Base-by-base conservation (phyloP, 2,888 invertebrate species). In the Diploptera punctata region DNA sequence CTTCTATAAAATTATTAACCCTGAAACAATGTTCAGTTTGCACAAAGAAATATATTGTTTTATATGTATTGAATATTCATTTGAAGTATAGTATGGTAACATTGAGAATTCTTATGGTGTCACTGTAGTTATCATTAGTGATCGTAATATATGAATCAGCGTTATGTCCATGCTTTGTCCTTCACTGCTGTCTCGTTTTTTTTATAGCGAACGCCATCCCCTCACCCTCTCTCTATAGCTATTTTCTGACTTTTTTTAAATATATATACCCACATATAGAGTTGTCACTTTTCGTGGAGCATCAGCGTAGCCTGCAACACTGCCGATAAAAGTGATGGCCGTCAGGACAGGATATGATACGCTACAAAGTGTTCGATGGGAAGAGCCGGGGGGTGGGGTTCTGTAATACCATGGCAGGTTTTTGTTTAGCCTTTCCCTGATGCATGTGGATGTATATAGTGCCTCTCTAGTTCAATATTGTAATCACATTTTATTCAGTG, bases 41-140 rank as follows among this genome's bases (percentile, higher is more conserved):
- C n/a, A n/a, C n/a, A n/a, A n/a, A n/a, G n/a, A n/a, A n/a, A n/a
- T n/a, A n/a, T n/a, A n/a, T n/a, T n/a, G n/a, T n/a, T n/a, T n/a
- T n/a, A n/a, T n/a, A n/a, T n/a, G n/a, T n/a, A n/a, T n/a, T n/a
- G n/a, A n/a, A n/a, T n/a, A n/a, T n/a, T n/a, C n/a, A n/a, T n/a
- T n/a, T n/a, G n/a, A n/a, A n/a, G n/a, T n/a, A n/a, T n/a, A n/a
- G n/a, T n/a, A n/a, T n/a, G n/a, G n/a, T n/a, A n/a, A n/a, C n/a
- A n/a, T n/a, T n/a, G n/a, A n/a, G n/a, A n/a, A n/a, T n/a, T n/a
- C n/a, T n/a, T n/a, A n/a, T n/a, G n/a, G n/a, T n/a, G n/a, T n/a
- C n/a, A n/a, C n/a, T n/a, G n/a, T n/a, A n/a, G 57, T 57, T 57
- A 29, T 57, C 57, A 57, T 57, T 29, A 57, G 16, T n/a, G 29